A percentile compares a stretch with the other conserved stretches of the same genome.
Evolutionary conservation across 2,888 invertebrate species (phyloP).

Genomic region (Stenodema calcarata): DNA sequence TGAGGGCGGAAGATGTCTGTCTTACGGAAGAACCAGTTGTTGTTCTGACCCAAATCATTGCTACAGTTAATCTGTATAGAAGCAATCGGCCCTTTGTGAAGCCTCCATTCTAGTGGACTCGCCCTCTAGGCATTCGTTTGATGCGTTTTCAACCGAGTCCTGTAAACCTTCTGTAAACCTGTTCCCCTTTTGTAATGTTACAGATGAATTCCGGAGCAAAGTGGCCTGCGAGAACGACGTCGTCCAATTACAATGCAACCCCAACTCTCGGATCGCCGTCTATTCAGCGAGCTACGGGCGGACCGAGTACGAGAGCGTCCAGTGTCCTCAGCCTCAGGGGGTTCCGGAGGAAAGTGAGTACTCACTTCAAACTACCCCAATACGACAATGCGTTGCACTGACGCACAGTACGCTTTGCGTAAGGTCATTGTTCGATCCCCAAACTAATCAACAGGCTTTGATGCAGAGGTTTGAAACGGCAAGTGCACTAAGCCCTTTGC

Average conservation of each 20-base stretch:
- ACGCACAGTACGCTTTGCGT: not conserved
- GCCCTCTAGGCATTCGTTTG: no score
- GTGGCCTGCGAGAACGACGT: constrained; percentile 92
- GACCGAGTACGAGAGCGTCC: constrained; percentile 84
- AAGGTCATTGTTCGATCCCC: not conserved
- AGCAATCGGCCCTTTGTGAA: not conserved
- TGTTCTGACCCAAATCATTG: not conserved
- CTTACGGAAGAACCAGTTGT: no score
- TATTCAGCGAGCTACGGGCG: constrained; percentile 92
- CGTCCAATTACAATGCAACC: constrained; percentile 85
- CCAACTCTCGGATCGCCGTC: constrained; percentile 86
- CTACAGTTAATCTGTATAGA: not conserved
- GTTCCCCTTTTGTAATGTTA: constrained; percentile 59
- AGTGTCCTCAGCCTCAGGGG: constrained; percentile 82
- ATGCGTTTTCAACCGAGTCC: no score
- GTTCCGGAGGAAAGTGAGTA: constrained; percentile 87
- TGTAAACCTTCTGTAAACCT: not conserved
- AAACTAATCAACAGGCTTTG: not conserved
- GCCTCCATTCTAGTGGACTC: not conserved
- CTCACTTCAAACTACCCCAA: not conserved
- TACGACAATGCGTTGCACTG: not conserved
- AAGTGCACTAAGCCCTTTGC: no score
- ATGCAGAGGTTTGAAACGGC: not conserved
- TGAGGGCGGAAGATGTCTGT: no score
- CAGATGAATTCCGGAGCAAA: constrained; percentile 93